Evolutionary conservation across 2,888 invertebrate genomes (phyloP).

Genomic region (Agonopterix arenella): DNA sequence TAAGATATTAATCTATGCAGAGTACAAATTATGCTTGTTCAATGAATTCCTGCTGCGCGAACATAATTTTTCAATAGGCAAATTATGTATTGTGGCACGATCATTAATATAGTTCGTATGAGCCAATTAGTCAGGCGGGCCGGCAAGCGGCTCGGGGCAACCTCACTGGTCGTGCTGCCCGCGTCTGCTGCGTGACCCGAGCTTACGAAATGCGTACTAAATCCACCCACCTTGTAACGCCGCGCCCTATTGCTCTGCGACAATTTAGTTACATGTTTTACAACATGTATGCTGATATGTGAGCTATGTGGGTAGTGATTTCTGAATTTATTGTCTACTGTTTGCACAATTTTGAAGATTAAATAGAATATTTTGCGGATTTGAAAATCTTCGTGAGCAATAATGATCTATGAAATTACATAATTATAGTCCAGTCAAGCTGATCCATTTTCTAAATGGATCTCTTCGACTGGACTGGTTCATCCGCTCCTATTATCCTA

Average conservation of each 20-base stretch:
- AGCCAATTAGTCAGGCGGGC: slow-evolving; percentile 20
- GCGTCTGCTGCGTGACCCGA: slow-evolving; percentile 6
- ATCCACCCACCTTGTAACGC: slow-evolving; percentile 23
- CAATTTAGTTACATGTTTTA: slow-evolving; percentile 9
- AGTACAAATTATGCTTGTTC: not conserved
- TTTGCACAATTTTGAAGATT: too few species aligned
- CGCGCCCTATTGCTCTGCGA: slow-evolving; percentile 10
- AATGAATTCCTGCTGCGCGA: slow-evolving; percentile 1
- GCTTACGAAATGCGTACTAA: slow-evolving; percentile 17
- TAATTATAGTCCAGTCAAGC: too few species aligned
- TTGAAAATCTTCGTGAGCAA: too few species aligned
- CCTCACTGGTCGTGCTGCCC: slow-evolving; percentile 8
- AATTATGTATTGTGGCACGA: slow-evolving; percentile 1
- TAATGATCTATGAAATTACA: too few species aligned
- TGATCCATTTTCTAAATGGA: too few species aligned
- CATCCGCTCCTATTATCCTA: too few species aligned
- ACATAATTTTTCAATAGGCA: slow-evolving; percentile 2
- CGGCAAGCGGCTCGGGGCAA: slow-evolving; percentile 14
- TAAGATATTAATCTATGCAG: slow-evolving; percentile 1
- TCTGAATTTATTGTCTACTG: too few species aligned
- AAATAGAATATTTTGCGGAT: too few species aligned
- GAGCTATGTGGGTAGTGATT: too few species aligned
- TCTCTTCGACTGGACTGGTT: too few species aligned
- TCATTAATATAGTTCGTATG: slow-evolving; percentile 12
- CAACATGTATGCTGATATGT: not conserved